Evolutionary conservation across 2,888 invertebrate genomes (phyloP).

Genomic region (Melikaiella ostensackeni): DNA sequence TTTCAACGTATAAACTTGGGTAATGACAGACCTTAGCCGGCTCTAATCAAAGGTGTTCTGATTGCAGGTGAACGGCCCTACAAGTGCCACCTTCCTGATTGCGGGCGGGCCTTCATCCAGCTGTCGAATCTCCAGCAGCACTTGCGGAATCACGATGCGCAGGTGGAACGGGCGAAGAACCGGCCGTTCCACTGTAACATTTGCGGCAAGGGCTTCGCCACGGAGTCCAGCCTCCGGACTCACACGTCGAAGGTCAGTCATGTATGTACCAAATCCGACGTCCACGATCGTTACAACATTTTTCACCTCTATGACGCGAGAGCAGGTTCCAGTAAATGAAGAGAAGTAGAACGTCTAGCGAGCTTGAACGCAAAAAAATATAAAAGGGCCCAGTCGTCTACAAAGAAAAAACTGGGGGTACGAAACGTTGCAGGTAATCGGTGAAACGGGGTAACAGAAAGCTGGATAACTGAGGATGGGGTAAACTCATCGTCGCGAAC

Average conservation of each 20-base stretch:
- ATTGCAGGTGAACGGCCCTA: conserved; percentile 95
- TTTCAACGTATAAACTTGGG: conserved; percentile 33
- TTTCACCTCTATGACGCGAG: conserved; percentile 50
- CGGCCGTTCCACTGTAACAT: conserved; percentile 97
- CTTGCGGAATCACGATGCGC: conserved; percentile 96
- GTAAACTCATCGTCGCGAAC: no score
- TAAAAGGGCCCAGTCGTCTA: background rate
- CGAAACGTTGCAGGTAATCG: no score
- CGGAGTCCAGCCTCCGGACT: conserved; percentile 95
- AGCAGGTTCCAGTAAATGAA: conserved; percentile 49
- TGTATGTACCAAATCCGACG: conserved; percentile 80
- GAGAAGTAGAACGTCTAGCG: conserved; percentile 40
- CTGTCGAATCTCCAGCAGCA: conserved; percentile 97
- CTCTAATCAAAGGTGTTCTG: conserved; percentile 44
- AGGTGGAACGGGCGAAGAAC: conserved; percentile 96
- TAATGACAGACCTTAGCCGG: conserved; percentile 40
- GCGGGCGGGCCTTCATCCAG: conserved; percentile 97
- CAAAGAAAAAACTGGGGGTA: no score
- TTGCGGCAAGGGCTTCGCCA: conserved; percentile 97
- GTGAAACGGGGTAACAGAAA: no score
- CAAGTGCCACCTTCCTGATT: conserved; percentile 97
- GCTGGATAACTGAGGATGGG: no score
- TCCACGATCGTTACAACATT: conserved; percentile 66
- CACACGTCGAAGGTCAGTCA: conserved; percentile 97
- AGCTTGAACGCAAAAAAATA: conserved; percentile 13